Evolutionary conservation across 1,140 invertebrate species (phyloP).

Genomic region (Augochlora pura): DNA sequence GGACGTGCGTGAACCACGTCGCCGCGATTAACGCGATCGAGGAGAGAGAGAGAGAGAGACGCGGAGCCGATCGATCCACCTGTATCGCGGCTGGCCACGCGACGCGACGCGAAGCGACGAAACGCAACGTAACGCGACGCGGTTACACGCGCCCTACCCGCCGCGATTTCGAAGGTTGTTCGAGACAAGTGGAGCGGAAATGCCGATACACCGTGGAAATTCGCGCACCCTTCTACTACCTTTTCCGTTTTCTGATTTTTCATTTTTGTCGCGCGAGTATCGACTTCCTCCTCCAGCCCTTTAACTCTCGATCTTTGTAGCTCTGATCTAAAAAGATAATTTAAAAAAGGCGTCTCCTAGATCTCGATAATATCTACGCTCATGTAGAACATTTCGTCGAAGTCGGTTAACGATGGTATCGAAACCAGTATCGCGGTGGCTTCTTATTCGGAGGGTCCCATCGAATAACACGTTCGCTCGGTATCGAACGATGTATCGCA

Average conservation of each 20-base stretch:
- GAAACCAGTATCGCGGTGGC: too few species aligned
- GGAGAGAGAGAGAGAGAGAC: too few species aligned
- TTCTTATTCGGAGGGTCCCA: too few species aligned
- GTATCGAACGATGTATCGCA: too few species aligned
- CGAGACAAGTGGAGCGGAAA: slow-evolving; percentile 5
- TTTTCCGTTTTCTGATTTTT: not conserved
- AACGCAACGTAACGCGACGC: not conserved
- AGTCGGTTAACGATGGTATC: too few species aligned
- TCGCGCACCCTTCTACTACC: not conserved
- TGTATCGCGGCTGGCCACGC: slow-evolving; percentile 11
- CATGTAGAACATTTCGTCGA: too few species aligned
- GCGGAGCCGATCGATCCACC: not conserved
- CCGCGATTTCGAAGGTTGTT: slow-evolving; percentile 4
- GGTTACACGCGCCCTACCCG: not conserved
- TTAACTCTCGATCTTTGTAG: too few species aligned
- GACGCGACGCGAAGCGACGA: not conserved
- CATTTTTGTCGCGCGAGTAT: not conserved
- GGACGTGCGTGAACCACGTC: not conserved
- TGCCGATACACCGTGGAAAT: not conserved
- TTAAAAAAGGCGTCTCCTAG: too few species aligned
- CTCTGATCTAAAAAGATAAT: too few species aligned
- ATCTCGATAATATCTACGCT: too few species aligned
- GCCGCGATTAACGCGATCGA: not conserved
- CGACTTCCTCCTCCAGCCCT: too few species aligned
- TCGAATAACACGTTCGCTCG: too few species aligned